Evolutionary conservation across 2,797 vertebrate genomes (phyloP).

Genomic region (Pyrocephalus nanus): DNA sequence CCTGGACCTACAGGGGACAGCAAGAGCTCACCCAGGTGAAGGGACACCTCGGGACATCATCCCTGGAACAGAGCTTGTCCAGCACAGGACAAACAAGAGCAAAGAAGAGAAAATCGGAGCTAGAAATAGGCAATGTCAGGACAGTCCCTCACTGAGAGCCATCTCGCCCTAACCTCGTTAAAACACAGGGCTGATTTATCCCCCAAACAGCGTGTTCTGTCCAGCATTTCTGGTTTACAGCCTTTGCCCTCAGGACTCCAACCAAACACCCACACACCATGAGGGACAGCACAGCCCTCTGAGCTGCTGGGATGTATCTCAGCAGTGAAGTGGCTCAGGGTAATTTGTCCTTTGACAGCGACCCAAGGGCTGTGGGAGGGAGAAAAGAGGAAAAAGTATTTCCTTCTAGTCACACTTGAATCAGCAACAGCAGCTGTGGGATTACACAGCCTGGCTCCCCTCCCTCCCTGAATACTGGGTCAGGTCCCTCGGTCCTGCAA

Average conservation of each 20-base stretch:
- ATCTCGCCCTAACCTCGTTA: not conserved
- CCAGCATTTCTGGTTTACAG: not conserved
- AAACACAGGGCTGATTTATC: not conserved
- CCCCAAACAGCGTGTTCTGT: not conserved
- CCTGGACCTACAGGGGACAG: not conserved
- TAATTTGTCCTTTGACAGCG: not conserved
- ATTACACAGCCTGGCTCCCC: not conserved
- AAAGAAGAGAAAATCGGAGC: not conserved
- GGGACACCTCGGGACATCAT: not conserved
- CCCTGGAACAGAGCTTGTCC: not conserved
- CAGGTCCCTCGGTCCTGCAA: not conserved
- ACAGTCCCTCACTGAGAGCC: not conserved
- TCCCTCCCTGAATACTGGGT: not conserved
- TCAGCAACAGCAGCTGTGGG: not conserved
- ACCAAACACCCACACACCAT: not conserved
- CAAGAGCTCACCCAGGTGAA: not conserved
- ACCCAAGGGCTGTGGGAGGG: not conserved
- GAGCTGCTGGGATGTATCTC: not conserved
- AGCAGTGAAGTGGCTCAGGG: not conserved
- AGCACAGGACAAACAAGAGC: not conserved
- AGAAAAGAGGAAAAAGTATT: not conserved
- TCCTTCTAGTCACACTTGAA: not conserved
- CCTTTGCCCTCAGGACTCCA: not conserved
- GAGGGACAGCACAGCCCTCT: not conserved
- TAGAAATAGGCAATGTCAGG: not conserved